Base-by-base conservation (phyloP, 2,113 vertebrate genomes). In the Nesospiza acunhae region DNA sequence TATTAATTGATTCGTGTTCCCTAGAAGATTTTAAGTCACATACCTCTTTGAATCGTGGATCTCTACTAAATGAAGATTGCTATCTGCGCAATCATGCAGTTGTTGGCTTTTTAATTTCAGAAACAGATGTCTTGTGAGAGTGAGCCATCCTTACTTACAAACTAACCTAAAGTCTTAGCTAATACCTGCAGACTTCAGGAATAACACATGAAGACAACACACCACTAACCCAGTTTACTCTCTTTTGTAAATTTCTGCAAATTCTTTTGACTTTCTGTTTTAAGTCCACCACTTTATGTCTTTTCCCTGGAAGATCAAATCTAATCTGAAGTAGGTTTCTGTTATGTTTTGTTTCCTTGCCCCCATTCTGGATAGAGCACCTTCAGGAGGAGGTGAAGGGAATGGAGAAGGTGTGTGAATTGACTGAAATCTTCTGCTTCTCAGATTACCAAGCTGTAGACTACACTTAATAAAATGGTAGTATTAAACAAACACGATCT, bases 41-140 rank as follows among this genome's bases (percentile, higher is more conserved):
- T 78, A 92, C 69, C 44, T 89, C 56, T 64, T 75, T 88, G 76
- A 94, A 94, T 92, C 85, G 53, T 35, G 52, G 60, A 77, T 94
- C 55, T 63, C 83, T 88, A 58, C 78, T 92, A 96, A 91, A n/a
- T 2, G 2, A 91, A 93, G 95, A 75, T 49, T 86, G 63, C 13
- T 86, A 81, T 74, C 52, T 70, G 23, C 67, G 8, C n/a, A 89
- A 72, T 92, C 44, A 35, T 78, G 44, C 14, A 72, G 52, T 56
- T 92, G 42, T 72, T 72, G 64, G 17, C 39, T 92, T 97, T 96
- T 88, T 84, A 86, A 93, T 86, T 84, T 95, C 79, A 86, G 87
- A 92, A 92, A 53, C 33, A 92, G 60, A 67, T 90, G 49, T 64
- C 68, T 93, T 83, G 22, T 81, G 76, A 93, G 59, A 70, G 26